These are phyloP conservation scores for Buceros bicornis DNA, from an alignment of 2,797 vertebrate genomes.

Conservation along the genomic window DNA sequence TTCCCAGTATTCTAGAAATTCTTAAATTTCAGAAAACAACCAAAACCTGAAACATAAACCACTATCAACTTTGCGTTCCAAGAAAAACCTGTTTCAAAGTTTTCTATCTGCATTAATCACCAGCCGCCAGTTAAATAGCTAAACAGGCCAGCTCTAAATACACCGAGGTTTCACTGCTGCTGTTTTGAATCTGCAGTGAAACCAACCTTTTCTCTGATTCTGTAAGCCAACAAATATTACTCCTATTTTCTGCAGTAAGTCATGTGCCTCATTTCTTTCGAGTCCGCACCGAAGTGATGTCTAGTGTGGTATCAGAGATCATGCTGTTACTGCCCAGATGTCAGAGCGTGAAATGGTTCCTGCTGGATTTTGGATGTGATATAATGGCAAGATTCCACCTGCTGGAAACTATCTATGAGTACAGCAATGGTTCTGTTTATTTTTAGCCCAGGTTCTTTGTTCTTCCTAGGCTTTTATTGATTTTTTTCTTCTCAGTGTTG, in stretches of 20 bases:
- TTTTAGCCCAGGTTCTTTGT: background rate
- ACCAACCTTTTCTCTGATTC: background rate
- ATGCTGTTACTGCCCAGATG: background rate
- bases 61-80: background rate
- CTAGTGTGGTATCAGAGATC: background rate
- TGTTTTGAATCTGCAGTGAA: background rate
- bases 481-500: background rate
- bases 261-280: background rate
- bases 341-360: background rate
- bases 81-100: background rate
- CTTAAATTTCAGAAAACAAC: background rate
- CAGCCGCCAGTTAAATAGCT: background rate
- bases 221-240: background rate
- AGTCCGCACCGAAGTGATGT: background rate
- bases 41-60: background rate
- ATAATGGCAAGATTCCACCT: background rate
- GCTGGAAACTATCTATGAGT: background rate
- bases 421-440: background rate
- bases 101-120: background rate
- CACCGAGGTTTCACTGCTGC: background rate
- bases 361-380: background rate
- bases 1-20: slow-evolving; percentile 21
- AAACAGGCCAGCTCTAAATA: background rate
- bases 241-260: background rate
- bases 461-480: background rate